Conservation (phyloP, 2,888 invertebrate genomes). For the Acrobasis suavella region DNA sequence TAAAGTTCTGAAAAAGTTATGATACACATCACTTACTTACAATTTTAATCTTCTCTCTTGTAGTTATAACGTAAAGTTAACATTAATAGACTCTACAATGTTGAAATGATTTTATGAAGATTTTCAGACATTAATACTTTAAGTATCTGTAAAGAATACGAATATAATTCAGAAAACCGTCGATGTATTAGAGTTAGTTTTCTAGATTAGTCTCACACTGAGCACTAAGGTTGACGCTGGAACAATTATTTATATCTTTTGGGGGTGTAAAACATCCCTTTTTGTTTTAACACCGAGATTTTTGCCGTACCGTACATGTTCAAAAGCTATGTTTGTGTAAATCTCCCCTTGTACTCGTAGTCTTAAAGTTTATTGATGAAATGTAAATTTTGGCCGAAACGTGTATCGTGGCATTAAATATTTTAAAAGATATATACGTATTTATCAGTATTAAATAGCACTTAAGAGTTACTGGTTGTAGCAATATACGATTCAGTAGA, state of each 20-base stretch:
- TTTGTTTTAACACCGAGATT: not conserved
- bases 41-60: not conserved
- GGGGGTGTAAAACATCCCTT: slow-evolving; percentile 14
- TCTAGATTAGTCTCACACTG: slow-evolving; percentile 33
- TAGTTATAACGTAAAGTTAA: not conserved
- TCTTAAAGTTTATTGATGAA: not conserved
- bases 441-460: not conserved
- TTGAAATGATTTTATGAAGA: slow-evolving; percentile 11
- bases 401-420: slow-evolving; percentile 64
- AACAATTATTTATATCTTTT: slow-evolving; percentile 57
- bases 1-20: not conserved
- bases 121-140: slow-evolving; percentile 9
- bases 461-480: not conserved
- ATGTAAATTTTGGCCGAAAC: slow-evolving; percentile 42
- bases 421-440: not conserved
- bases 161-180: slow-evolving; percentile 71
- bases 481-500: not conserved
- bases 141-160: slow-evolving; percentile 30
- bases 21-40: not conserved
- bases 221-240: slow-evolving; percentile 77
- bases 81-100: not conserved
- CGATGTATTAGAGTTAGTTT: slow-evolving; percentile 65
- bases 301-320: slow-evolving; percentile 22
- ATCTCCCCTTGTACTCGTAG: not conserved
- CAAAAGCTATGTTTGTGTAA: slow-evolving; percentile 8